Conservation (phyloP, 1,140 invertebrate genomes). For the Brachionus manjavacas region DNA sequence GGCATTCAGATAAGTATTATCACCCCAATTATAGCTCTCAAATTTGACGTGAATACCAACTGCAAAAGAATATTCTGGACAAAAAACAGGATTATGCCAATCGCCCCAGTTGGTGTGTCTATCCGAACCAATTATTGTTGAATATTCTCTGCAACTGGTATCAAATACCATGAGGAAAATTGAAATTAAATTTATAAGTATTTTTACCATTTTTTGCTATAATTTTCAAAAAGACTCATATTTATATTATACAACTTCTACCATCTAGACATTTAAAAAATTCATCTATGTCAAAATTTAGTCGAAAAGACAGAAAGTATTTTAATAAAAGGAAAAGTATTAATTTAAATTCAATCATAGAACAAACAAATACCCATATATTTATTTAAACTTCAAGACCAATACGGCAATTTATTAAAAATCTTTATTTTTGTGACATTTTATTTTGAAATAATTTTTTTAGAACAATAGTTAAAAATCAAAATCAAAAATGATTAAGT, state of each 20-base stretch:
- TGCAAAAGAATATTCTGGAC: background rate
- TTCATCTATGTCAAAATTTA: background rate
- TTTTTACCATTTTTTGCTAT: background rate
- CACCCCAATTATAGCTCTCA: background rate
- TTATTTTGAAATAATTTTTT: no score
- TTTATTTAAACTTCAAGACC: no score
- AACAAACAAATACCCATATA: no score
- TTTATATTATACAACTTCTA: background rate
- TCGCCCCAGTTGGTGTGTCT: background rate
- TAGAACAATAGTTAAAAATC: no score
- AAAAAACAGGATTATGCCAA: slow-evolving; percentile 1
- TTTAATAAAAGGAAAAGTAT: no score
- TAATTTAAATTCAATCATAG: no score
- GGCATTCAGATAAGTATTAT: background rate
- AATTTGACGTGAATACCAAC: background rate
- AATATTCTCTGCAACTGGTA: background rate
- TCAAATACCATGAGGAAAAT: background rate
- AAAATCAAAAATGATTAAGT: no score
- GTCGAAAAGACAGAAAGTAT: background rate
- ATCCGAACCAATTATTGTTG: background rate
- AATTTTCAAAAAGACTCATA: background rate
- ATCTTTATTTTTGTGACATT: no score
- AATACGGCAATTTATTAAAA: no score
- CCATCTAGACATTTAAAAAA: background rate
- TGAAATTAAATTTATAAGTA: background rate